phyloP scores from a whole-genome alignment of 2,797 vertebrate genomes.

The Pangasius macronema region DNA sequence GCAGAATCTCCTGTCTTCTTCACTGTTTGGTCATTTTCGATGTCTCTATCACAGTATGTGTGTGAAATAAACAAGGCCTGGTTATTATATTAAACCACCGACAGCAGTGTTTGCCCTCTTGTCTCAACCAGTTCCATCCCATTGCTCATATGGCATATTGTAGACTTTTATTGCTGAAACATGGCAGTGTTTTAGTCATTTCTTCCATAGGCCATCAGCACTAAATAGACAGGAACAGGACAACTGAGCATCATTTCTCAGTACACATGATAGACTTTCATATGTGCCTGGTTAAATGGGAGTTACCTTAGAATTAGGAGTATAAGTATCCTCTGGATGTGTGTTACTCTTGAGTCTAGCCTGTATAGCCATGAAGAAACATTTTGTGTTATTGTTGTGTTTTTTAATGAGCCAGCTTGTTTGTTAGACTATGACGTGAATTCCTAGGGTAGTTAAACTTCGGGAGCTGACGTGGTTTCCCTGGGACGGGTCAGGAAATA shows the following conservation, averaged over 20 bases:
- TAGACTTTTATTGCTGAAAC: slow-evolving; percentile 28
- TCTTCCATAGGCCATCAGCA: slow-evolving; percentile 12
- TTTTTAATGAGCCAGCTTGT: slow-evolving; percentile 47
- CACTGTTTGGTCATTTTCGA: neutral
- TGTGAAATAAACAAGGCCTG: slow-evolving; percentile 7
- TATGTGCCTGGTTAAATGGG: slow-evolving; percentile 3
- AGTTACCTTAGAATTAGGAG: slow-evolving; percentile 21
- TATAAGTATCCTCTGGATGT: slow-evolving; percentile 10
- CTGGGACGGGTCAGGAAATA: slow-evolving; percentile 73
- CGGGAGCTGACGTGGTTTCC: slow-evolving; percentile 60
- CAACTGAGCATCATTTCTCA: slow-evolving; percentile 14
- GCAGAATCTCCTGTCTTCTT: neutral
- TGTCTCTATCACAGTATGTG: neutral
- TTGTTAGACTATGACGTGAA: slow-evolving; percentile 51
- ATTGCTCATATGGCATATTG: neutral
- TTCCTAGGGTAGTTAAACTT: slow-evolving; percentile 59
- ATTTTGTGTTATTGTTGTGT: slow-evolving; percentile 33
- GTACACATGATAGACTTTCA: neutral
- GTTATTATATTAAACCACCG: neutral
- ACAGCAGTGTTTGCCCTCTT: neutral
- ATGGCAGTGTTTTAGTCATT: slow-evolving; percentile 15
- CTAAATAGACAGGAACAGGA: slow-evolving; percentile 8
- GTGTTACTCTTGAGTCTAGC: slow-evolving; percentile 23
- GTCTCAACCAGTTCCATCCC: slow-evolving; percentile 26
- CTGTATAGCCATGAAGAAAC: slow-evolving; percentile 8